Evolutionary conservation across 2,797 vertebrate species (phyloP), one percentile per base, ranked within the genome.

Genomic region (Hippoglossus hippoglossus): DNA sequence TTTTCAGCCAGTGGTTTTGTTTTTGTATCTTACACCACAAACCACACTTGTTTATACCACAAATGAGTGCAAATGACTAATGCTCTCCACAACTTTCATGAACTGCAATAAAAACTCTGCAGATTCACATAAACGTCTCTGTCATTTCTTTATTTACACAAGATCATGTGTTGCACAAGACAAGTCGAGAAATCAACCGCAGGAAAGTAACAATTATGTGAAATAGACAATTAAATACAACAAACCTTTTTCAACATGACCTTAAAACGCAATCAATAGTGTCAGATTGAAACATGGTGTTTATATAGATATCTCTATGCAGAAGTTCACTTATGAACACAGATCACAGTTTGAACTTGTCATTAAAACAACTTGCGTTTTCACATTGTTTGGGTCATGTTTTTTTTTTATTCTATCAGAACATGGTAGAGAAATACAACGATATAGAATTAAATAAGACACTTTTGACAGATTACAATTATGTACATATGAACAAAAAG

Each of bases 11-110:
- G 44, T 63, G 25, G 63, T 62, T 61, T 51, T 36, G 13, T 44
- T 58, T 71, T 55, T 28, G 21, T 1, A 53, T 71, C 31, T 1
- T 77, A 12, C 22, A 52, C 22, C 47, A 60, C 21, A 36, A 59
- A 62, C 54, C 28, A 63, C 64, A 18, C 26, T 34, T 11, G 71
- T 62, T 65, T 22, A 31, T 21, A 58, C 9, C 24, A 18, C n/a
- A 26, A 58, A 63, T 59, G 31, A 44, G 56, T 60, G 49, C 15
- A 36, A 59, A 9, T 51, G 46, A 51, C 21, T 55, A 5, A 52
- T 47, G 28, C 6, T 26, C 19, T 50, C 56, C 34, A 39, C 22
- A 57, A 22, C 13, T 57, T 60, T 60, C 36, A 56, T 51, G 31
- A 67, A 67, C 24, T 41, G 53, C 2, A 15, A 22, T 46, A 67